A percentile compares a stretch with the other conserved stretches of the same genome.
Conservation (phyloP, 2,797 vertebrate genomes). For the Scleropages formosus region DNA sequence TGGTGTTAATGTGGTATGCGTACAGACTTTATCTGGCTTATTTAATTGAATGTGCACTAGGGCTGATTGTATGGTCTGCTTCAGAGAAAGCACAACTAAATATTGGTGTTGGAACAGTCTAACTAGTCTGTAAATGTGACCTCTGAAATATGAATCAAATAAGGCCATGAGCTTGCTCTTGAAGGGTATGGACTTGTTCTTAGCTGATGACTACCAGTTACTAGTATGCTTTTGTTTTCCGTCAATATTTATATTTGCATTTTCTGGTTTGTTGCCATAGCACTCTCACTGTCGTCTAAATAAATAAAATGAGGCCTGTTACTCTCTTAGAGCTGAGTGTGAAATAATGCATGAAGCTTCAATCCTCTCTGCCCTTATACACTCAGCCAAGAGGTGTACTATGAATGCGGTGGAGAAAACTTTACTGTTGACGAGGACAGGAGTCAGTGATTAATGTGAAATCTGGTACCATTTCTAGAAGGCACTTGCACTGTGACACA, state of each 20-base stretch:
- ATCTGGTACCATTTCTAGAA: background rate
- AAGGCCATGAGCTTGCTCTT: background rate
- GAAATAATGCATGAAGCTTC: background rate
- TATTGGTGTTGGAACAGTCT: too few species aligned
- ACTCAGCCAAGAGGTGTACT: background rate
- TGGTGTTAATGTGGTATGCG: too few species aligned
- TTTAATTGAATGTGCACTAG: too few species aligned
- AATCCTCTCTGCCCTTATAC: background rate
- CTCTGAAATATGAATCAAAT: background rate
- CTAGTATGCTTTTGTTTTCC: background rate
- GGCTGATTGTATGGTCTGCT: too few species aligned
- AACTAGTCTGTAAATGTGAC: background rate
- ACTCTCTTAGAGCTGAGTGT: background rate
- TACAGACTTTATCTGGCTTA: too few species aligned
- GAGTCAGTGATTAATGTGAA: background rate
- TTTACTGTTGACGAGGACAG: background rate
- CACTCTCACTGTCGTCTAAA: background rate
- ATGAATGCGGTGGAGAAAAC: background rate
- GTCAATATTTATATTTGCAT: conserved; percentile 12
- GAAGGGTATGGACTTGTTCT: too few species aligned
- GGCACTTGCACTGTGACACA: background rate
- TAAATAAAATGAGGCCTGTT: background rate
- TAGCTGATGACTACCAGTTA: too few species aligned
- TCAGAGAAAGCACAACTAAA: too few species aligned
- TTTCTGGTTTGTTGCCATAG: too few species aligned